phyloP scores from a whole-genome alignment of 2,888 invertebrate genomes.

The Eristalis arbustorum region DNA sequence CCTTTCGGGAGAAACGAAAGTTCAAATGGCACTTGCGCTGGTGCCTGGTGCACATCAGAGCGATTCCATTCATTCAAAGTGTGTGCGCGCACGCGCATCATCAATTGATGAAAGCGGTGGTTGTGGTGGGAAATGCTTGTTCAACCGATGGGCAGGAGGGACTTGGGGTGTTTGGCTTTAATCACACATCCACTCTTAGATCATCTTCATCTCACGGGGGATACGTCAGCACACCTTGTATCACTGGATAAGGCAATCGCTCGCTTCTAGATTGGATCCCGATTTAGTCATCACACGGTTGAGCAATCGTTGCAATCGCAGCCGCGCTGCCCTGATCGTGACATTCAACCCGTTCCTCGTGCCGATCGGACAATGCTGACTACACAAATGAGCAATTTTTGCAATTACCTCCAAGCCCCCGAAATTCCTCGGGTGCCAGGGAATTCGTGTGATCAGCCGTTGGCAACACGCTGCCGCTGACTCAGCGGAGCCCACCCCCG shows the following conservation, averaged over 20 bases:
- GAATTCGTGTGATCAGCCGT: neutral
- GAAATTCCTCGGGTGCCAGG: neutral
- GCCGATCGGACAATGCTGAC: neutral
- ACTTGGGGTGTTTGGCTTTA: no score
- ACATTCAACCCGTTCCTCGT: neutral
- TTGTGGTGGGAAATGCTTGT: no score
- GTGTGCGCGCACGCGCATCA: neutral
- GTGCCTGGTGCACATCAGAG: slow-evolving; percentile 14
- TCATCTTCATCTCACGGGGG: no score
- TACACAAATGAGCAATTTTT: neutral
- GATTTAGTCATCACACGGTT: neutral
- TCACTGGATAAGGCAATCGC: no score
- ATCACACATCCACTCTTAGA: no score
- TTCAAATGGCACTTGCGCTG: slow-evolving; percentile 62
- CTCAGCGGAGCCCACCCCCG: neutral
- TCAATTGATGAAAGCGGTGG: neutral
- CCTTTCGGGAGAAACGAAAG: slow-evolving; percentile 43
- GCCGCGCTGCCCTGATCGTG: neutral
- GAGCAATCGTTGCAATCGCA: neutral
- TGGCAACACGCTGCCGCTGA: neutral
- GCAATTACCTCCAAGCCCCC: neutral
- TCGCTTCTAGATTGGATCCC: neutral
- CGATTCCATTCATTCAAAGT: slow-evolving; percentile 42
- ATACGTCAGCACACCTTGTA: no score
- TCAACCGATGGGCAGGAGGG: no score